phyloP scores from a whole-genome alignment of 2,113 vertebrate species.

The Sitta europaea region DNA sequence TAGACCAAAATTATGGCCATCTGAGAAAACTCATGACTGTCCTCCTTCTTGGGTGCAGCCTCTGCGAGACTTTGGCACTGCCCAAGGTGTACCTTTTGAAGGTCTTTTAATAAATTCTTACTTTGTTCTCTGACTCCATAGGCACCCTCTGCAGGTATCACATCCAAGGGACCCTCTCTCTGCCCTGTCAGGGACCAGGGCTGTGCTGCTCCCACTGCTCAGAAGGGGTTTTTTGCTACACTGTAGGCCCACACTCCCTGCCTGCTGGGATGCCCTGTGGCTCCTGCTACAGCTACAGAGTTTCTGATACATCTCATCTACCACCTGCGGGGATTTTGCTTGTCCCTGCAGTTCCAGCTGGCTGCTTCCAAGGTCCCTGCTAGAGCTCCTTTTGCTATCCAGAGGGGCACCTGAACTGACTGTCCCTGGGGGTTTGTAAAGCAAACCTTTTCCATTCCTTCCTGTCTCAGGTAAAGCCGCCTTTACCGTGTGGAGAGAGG shows the following conservation, averaged over 20 bases:
- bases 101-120: not conserved
- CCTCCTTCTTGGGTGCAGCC: not conserved
- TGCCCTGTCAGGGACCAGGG: not conserved
- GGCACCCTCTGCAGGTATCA: not conserved
- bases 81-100: not conserved
- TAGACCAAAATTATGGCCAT: not conserved
- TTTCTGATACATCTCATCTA: not conserved
- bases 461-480: rapidly evolving
- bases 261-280: no score
- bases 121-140: not conserved
- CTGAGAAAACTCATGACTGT: not conserved
- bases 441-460: no score
- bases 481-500: rapidly evolving
- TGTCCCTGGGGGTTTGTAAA: not conserved
- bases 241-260: no score
- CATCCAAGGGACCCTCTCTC: not conserved
- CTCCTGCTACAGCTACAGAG: not conserved
- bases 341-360: no score
- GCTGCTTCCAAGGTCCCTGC: not conserved
- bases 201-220: no score
- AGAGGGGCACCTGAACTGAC: rapidly evolving
- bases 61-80: no score
- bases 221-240: not conserved
- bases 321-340: not conserved
- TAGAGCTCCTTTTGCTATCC: not conserved